phyloP scores from a whole-genome alignment of 2,797 vertebrate genomes.

The Amblyopsis hoosieri region DNA sequence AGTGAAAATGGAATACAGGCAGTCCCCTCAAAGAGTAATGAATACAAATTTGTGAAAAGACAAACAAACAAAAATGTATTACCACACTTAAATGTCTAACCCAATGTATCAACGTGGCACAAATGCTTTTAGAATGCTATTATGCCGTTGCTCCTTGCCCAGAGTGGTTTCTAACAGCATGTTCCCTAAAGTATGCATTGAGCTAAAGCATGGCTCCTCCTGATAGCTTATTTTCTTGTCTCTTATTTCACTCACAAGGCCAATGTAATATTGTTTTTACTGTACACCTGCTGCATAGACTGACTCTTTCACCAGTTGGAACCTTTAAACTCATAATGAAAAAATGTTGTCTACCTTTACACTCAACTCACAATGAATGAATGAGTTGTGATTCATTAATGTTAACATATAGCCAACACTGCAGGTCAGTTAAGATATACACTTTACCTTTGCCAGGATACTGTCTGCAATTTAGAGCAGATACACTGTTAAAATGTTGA shows the following conservation, averaged over 20 bases:
- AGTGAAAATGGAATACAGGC: conserved; percentile 42
- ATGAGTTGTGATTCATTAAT: conserved; percentile 21
- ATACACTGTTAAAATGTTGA: not conserved
- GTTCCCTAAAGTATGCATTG: conserved; percentile 27
- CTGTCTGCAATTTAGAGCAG: conserved; percentile 7
- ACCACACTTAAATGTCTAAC: conserved; percentile 23
- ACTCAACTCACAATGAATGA: conserved; percentile 1
- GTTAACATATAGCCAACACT: conserved; percentile 10
- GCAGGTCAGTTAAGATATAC: conserved; percentile 12
- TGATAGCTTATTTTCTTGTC: conserved; percentile 29
- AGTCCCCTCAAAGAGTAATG: conserved; percentile 25
- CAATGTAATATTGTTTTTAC: conserved; percentile 14
- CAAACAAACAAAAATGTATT: conserved; percentile 41
- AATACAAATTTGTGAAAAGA: conserved; percentile 28
- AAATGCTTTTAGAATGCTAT: conserved; percentile 38
- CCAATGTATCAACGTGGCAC: conserved; percentile 32
- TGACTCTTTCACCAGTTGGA: conserved; percentile 14
- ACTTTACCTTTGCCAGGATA: conserved; percentile 26
- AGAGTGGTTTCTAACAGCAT: conserved; percentile 38
- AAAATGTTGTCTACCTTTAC: conserved; percentile 30
- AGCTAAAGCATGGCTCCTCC: conserved; percentile 15
- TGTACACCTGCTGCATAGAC: conserved; percentile 16
- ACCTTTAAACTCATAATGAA: conserved; percentile 36
- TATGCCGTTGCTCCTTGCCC: conserved; percentile 20
- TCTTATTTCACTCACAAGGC: conserved; percentile 33